A percentile compares a stretch with the other conserved stretches of the same genome.
phyloP scores from a whole-genome alignment of 2,888 invertebrate species.

The Euplagia quadripunctaria region DNA sequence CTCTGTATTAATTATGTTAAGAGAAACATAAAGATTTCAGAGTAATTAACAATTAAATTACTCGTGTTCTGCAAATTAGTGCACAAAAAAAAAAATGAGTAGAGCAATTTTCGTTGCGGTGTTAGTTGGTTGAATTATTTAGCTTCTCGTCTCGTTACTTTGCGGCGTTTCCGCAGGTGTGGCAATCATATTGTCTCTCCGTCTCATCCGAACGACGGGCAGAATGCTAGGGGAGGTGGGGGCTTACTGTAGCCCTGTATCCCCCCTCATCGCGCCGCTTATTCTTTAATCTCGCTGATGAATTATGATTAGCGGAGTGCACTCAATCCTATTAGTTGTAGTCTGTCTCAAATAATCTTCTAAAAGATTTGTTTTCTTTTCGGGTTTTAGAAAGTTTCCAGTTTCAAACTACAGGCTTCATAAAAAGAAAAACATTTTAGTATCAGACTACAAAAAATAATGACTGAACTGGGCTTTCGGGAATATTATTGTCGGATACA shows the following conservation, averaged over 20 bases:
- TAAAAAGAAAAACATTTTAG: background rate
- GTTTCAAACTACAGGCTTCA: background rate
- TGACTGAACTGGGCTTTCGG: background rate
- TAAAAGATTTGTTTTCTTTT: slow-evolving; percentile 67
- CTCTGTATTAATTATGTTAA: slow-evolving; percentile 23
- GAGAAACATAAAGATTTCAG: no score
- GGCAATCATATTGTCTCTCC: slow-evolving; percentile 85
- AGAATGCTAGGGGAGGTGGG: slow-evolving; percentile 31
- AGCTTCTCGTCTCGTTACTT: slow-evolving; percentile 85
- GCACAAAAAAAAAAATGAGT: slow-evolving; percentile 39
- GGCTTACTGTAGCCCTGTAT: slow-evolving; percentile 37
- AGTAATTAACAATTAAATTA: slow-evolving; percentile 44
- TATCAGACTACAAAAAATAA: background rate
- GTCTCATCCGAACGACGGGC: slow-evolving; percentile 59
- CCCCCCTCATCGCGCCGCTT: slow-evolving; percentile 74
- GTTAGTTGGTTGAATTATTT: slow-evolving; percentile 83
- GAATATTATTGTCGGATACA: slow-evolving; percentile 49
- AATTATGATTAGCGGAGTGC: slow-evolving; percentile 87
- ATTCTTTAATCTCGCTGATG: slow-evolving; percentile 87
- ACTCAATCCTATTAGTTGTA: slow-evolving; percentile 83
- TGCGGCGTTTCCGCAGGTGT: slow-evolving; percentile 85
- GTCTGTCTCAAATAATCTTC: slow-evolving; percentile 69
- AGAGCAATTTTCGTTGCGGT: slow-evolving; percentile 67
- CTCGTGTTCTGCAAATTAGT: slow-evolving; percentile 37
- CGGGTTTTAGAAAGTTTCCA: slow-evolving; percentile 17